A percentile compares a stretch with the other conserved stretches of the same genome.
Evolutionary conservation across 2,888 invertebrate genomes (phyloP).

Genomic region (Alloscopus bannaensis): DNA sequence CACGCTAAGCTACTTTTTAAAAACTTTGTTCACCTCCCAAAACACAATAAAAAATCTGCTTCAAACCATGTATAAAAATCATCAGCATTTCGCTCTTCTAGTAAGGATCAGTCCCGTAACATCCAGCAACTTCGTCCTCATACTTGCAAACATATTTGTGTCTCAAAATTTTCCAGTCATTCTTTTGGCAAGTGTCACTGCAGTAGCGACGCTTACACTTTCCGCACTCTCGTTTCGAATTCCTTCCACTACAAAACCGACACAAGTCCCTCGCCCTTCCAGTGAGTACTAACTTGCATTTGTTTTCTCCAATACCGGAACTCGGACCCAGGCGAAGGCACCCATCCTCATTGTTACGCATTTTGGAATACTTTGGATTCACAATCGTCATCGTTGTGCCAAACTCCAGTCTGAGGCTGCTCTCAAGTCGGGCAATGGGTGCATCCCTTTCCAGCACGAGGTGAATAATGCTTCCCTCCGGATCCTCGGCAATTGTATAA

Average conservation of each 20-base stretch:
- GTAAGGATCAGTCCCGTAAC: background rate
- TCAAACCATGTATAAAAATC: background rate
- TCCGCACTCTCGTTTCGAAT: background rate
- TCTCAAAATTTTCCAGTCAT: background rate
- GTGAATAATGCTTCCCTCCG: background rate
- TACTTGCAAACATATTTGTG: background rate
- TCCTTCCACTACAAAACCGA: background rate
- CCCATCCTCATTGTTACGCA: background rate
- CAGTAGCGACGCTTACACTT: background rate
- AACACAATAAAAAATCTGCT: background rate
- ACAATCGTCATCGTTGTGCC: background rate
- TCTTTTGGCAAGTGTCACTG: background rate
- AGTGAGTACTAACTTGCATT: background rate
- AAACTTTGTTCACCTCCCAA: background rate
- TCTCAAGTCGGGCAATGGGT: background rate
- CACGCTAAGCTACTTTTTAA: background rate
- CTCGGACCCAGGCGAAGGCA: background rate
- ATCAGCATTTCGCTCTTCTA: background rate
- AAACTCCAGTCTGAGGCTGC: background rate
- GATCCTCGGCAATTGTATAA: background rate
- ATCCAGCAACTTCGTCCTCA: background rate
- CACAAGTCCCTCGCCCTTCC: background rate
- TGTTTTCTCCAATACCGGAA: background rate
- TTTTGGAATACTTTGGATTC: background rate
- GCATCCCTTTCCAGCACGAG: background rate